These are phyloP conservation scores for Ormyrus labotus DNA, from an alignment of 2,888 invertebrate species.

Conservation along the genomic window DNA sequence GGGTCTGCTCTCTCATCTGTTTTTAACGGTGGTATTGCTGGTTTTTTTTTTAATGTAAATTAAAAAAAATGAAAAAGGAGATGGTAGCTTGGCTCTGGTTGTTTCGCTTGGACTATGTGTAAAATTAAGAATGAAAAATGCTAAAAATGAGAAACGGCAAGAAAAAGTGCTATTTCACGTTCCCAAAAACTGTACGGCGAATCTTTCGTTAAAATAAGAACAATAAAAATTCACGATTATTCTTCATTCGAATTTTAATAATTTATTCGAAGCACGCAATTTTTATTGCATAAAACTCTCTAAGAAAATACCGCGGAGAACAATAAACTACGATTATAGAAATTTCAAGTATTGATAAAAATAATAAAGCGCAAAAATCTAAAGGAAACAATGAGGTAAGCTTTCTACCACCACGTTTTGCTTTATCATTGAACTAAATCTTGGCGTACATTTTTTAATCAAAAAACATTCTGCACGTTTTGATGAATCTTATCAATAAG, in stretches of 20 bases:
- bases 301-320: neutral
- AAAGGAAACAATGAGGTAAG: constrained; percentile 2
- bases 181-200: too few species aligned
- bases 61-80: constrained; percentile 1
- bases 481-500: constrained; percentile 33
- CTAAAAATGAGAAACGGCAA: too few species aligned
- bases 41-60: neutral
- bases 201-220: too few species aligned
- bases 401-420: neutral
- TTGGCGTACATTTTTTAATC: constrained; percentile 18
- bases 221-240: neutral
- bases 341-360: neutral
- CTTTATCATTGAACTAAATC: constrained; percentile 39
- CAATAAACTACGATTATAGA: neutral
- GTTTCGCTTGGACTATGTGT: too few species aligned
- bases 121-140: too few species aligned
- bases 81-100: neutral
- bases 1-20: neutral
- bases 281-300: too few species aligned
- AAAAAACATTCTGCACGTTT: constrained; percentile 21
- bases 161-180: too few species aligned
- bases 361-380: constrained; percentile 13
- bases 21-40: neutral
- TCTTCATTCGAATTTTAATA: too few species aligned
- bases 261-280: too few species aligned